A percentile compares a stretch with the other conserved stretches of the same genome.
Evolutionary conservation across 2,888 invertebrate species (phyloP).

Genomic region (Ypsolopha sequella): DNA sequence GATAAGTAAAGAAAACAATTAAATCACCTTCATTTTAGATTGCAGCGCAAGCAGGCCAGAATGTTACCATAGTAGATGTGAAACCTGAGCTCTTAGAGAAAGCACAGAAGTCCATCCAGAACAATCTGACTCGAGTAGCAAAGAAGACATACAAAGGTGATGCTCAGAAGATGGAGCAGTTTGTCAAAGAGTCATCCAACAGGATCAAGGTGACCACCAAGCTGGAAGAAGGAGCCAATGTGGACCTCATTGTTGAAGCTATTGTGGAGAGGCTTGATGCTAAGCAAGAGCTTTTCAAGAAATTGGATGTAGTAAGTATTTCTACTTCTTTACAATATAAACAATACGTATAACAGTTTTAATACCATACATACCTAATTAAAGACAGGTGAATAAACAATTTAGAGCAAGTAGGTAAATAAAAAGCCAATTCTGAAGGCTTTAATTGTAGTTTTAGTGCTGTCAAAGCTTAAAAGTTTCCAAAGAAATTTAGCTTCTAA

Average conservation of each 20-base stretch:
- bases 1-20: neutral
- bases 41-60: slow-evolving; percentile 85
- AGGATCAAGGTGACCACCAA: slow-evolving; percentile 71
- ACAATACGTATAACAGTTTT: too few species aligned
- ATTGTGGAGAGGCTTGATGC: slow-evolving; percentile 86
- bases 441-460: too few species aligned
- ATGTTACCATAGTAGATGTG: slow-evolving; percentile 85
- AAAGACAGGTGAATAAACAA: too few species aligned
- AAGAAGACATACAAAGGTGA: slow-evolving; percentile 84
- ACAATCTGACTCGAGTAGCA: slow-evolving; percentile 80
- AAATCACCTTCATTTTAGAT: slow-evolving; percentile 64
- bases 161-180: slow-evolving; percentile 72
- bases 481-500: too few species aligned
- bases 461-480: too few species aligned
- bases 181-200: slow-evolving; percentile 72
- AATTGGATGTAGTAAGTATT: slow-evolving; percentile 73
- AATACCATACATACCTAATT: too few species aligned
- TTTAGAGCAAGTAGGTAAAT: too few species aligned
- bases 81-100: slow-evolving; percentile 79
- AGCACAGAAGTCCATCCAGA: slow-evolving; percentile 77
- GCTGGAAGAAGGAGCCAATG: slow-evolving; percentile 71
- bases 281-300: slow-evolving; percentile 82
- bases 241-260: slow-evolving; percentile 88
- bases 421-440: too few species aligned
- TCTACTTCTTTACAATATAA: too few species aligned